phyloP scores from a whole-genome alignment of 2,888 invertebrate species.

The Kryphioiulus occultus region DNA sequence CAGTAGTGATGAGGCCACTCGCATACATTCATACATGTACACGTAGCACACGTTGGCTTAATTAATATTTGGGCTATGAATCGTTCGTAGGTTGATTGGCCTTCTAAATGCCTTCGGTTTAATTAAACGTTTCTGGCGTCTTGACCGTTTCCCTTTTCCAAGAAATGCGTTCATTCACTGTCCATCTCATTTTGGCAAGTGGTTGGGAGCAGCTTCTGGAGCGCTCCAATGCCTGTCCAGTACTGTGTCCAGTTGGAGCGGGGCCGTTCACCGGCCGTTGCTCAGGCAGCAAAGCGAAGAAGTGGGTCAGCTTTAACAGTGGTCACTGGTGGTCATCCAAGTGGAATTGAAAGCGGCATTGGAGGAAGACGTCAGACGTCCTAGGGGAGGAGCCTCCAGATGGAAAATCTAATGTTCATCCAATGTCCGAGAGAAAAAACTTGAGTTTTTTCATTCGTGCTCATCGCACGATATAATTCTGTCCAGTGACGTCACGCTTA shows the following conservation, averaged over 20 bases:
- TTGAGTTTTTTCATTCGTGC: not conserved
- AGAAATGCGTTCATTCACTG: not conserved
- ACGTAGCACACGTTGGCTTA: not conserved
- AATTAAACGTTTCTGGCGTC: not conserved
- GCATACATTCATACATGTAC: too few relatives aligned
- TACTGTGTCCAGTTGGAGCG: not conserved
- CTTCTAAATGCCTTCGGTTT: not conserved
- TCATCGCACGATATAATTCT: slow-evolving; percentile 21
- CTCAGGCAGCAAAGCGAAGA: not conserved
- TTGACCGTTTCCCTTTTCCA: not conserved
- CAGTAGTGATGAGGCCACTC: not conserved
- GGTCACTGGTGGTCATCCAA: not conserved
- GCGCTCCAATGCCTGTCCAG: not conserved
- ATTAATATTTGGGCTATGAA: not conserved
- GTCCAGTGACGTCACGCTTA: not conserved
- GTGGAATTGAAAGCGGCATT: slow-evolving; percentile 15
- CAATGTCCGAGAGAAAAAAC: not conserved
- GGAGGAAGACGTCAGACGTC: slow-evolving; percentile 14
- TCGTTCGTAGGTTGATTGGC: not conserved
- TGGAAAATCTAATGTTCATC: not conserved
- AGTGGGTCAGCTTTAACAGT: slow-evolving; percentile 16
- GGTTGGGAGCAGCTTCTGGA: not conserved
- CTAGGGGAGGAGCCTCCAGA: not conserved
- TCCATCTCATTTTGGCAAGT: not conserved
- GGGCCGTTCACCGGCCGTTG: not conserved